These are phyloP conservation scores for Xenentodon cancila DNA, from an alignment of 2,797 vertebrate genomes.

Conservation along the genomic window DNA sequence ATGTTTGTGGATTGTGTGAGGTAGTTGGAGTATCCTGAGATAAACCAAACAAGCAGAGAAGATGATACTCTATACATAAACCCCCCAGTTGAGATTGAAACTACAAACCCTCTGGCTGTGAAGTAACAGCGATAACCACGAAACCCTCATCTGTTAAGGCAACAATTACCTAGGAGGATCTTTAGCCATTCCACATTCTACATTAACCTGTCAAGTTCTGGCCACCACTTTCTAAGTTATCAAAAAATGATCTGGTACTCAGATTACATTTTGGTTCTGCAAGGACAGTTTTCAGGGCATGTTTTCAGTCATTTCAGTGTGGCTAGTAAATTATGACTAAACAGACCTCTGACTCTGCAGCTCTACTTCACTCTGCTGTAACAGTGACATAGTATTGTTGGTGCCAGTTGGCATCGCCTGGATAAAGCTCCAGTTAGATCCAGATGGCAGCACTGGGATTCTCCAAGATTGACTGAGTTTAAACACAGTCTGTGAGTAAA, in stretches of 20 bases:
- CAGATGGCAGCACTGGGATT: conserved; percentile 65
- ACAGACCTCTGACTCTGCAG: conserved; percentile 19
- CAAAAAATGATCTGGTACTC: too few relatives aligned
- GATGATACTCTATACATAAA: too few relatives aligned
- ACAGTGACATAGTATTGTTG: conserved; percentile 60
- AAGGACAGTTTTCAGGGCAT: too few relatives aligned
- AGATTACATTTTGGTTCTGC: too few relatives aligned
- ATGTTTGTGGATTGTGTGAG: too few relatives aligned
- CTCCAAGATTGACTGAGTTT: conserved; percentile 68
- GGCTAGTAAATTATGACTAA: neutral
- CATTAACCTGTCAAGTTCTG: neutral
- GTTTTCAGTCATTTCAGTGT: too few relatives aligned
- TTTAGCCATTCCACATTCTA: neutral
- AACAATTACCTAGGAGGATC: neutral
- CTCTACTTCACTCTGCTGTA: conserved; percentile 20
- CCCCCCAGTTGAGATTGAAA: too few relatives aligned
- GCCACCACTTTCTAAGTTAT: neutral
- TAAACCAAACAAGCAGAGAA: too few relatives aligned
- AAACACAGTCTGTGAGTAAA: conserved; percentile 67
- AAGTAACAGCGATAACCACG: too few relatives aligned
- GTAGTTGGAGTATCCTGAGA: too few relatives aligned
- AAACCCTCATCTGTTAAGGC: neutral
- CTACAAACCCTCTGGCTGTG: too few relatives aligned
- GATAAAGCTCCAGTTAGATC: conserved; percentile 56
- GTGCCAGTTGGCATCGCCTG: conserved; percentile 56